phyloP scores from a whole-genome alignment of 2,888 invertebrate species.

The Diplazon laetatorius region DNA sequence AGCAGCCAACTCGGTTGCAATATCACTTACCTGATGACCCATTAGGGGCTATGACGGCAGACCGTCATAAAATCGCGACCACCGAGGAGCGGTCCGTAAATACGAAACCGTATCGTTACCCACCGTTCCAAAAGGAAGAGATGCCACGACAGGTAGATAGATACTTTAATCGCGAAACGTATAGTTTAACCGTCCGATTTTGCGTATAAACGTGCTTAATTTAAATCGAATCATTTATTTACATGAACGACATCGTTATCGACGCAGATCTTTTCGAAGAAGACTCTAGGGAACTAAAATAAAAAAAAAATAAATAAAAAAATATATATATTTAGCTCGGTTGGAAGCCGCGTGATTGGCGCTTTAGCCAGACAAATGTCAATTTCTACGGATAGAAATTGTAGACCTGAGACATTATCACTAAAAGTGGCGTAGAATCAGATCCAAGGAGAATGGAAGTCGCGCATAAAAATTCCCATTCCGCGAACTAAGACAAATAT shows the following conservation, averaged over 20 bases:
- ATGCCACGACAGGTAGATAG: slow-evolving; percentile 26
- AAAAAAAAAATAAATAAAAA: no score
- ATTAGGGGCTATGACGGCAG: no score
- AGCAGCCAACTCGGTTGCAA: no score
- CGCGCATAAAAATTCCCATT: slow-evolving; percentile 28
- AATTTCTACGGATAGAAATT: slow-evolving; percentile 17
- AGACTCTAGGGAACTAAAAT: no score
- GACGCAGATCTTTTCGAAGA: no score
- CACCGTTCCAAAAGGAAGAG: slow-evolving; percentile 28
- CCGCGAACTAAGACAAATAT: slow-evolving; percentile 21
- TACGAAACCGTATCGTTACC: slow-evolving; percentile 33
- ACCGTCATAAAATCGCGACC: no score
- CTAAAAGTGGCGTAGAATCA: slow-evolving; percentile 24
- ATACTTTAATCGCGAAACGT: neutral
- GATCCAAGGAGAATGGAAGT: slow-evolving; percentile 36
- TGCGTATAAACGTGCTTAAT: no score
- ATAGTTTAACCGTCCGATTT: slow-evolving; percentile 25
- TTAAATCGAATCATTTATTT: no score
- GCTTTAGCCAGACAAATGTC: slow-evolving; percentile 51
- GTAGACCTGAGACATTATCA: slow-evolving; percentile 50
- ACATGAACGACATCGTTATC: no score
- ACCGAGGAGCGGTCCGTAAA: no score
- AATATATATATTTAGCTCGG: neutral
- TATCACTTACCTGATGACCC: no score
- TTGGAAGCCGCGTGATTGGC: slow-evolving; percentile 8